A percentile compares a stretch with the other conserved stretches of the same genome.
Conservation (phyloP, 1,140 invertebrate species). For the Drosophila melanica region DNA sequence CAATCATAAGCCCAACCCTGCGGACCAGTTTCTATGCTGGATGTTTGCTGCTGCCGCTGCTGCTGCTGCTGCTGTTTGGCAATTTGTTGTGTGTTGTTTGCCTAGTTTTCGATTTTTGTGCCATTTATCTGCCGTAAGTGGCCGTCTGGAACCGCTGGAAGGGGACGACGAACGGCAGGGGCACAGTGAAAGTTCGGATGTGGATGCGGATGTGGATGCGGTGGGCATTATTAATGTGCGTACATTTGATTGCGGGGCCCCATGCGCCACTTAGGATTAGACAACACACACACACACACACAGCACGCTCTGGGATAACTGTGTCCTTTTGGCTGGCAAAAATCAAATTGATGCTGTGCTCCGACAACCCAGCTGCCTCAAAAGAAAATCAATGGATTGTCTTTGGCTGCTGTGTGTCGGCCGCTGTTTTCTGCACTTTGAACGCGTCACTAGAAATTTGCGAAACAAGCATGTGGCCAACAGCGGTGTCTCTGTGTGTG, state of each 20-base stretch:
- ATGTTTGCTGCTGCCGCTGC: slow-evolving; percentile 6
- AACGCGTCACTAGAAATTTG: slow-evolving; percentile 73
- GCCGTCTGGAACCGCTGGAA: slow-evolving; percentile 4
- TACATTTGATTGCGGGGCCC: slow-evolving; percentile 44
- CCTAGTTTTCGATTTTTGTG: slow-evolving; percentile 60
- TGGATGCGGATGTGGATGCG: slow-evolving; percentile 14
- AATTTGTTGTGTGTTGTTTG: slow-evolving; percentile 63
- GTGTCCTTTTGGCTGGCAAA: slow-evolving; percentile 22
- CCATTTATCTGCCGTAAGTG: slow-evolving; percentile 49
- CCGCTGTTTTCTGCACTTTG: slow-evolving; percentile 73
- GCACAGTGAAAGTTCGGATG: slow-evolving; percentile 17
- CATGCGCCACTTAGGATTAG: slow-evolving; percentile 45
- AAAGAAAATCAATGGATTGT: slow-evolving; percentile 76
- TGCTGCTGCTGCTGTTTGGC: slow-evolving; percentile 45
- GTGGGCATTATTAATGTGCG: slow-evolving; percentile 44
- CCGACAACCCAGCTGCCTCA: background rate
- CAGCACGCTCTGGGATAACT: slow-evolving; percentile 1
- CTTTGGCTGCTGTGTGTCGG: slow-evolving; percentile 54
- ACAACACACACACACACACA: background rate
- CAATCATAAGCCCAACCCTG: slow-evolving; percentile 57
- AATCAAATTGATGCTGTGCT: slow-evolving; percentile 1
- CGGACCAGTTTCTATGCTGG: background rate
- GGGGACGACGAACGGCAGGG: background rate
- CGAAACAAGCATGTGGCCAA: slow-evolving; percentile 37
- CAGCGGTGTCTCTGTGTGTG: slow-evolving; percentile 29